Conservation (phyloP, 1,140 invertebrate genomes). For the Euura saliciscinereae region DNA sequence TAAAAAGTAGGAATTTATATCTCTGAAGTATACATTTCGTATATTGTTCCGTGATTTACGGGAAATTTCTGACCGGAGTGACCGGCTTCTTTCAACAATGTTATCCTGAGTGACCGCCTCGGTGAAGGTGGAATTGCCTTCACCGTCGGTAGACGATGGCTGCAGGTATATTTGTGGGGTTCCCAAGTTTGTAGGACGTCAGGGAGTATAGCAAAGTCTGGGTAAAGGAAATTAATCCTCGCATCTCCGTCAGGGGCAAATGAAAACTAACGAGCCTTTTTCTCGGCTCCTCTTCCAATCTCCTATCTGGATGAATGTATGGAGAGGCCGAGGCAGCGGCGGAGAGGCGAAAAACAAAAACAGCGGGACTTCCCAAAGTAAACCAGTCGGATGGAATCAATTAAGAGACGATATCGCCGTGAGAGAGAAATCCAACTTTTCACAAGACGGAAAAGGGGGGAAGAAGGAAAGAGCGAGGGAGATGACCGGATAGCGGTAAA, state of each 20-base stretch:
- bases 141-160: background rate
- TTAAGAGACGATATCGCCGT: background rate
- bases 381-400: constrained; percentile 7
- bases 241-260: background rate
- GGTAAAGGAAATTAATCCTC: background rate
- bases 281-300: background rate
- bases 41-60: background rate
- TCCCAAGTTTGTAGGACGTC: background rate
- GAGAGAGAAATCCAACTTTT: background rate
- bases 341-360: constrained; percentile 5
- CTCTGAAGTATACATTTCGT: background rate
- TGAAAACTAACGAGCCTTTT: constrained; percentile 7
- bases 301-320: background rate
- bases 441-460: background rate
- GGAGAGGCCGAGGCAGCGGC: background rate
- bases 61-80: too few relatives aligned
- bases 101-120: too few relatives aligned
- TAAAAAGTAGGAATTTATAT: background rate
- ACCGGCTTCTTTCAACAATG: too few relatives aligned
- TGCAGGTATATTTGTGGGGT: background rate
- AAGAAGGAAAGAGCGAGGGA: background rate
- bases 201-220: background rate
- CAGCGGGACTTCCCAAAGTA: constrained; percentile 6
- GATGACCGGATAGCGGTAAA: background rate
- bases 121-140: background rate